Percentiles rank a stretch among this genome's conserved stretches.
Evolutionary conservation across 2,888 invertebrate species (phyloP).

Genomic region (Drosophila phalerata): DNA sequence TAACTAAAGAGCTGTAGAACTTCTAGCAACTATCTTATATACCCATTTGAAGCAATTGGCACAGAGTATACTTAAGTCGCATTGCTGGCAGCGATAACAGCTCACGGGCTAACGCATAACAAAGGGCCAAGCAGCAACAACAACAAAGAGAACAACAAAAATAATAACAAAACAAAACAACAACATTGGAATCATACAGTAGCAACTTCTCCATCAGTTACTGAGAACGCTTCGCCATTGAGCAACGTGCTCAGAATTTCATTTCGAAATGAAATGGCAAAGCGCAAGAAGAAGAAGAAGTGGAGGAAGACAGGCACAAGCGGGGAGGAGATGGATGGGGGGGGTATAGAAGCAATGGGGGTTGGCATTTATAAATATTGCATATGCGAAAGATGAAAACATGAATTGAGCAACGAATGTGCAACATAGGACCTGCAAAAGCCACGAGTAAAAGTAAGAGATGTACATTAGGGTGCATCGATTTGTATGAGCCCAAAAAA

Average conservation of each 20-base stretch:
- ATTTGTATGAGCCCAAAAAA: too few relatives aligned
- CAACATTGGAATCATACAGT: constrained; percentile 33
- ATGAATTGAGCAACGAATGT: constrained; percentile 30
- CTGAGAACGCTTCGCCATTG: constrained; percentile 49
- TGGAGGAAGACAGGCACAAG: constrained; percentile 4
- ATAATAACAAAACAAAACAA: constrained; percentile 7
- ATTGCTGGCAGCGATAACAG: constrained; percentile 14
- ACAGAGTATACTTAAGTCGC: constrained; percentile 18
- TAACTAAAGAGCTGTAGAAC: too few relatives aligned
- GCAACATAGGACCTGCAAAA: constrained; percentile 28
- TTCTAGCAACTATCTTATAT: not conserved
- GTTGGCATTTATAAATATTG: constrained; percentile 67
- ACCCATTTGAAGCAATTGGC: not conserved
- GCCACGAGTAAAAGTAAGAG: not conserved
- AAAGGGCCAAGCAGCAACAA: constrained; percentile 29
- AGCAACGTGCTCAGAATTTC: constrained; percentile 75
- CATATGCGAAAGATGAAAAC: constrained; percentile 48
- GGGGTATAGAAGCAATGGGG: not conserved
- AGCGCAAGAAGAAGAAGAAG: constrained; percentile 14
- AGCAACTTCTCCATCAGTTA: constrained; percentile 31
- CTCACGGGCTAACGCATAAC: constrained; percentile 35
- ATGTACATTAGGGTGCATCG: not conserved
- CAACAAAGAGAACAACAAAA: constrained; percentile 26
- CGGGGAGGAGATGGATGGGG: not conserved
- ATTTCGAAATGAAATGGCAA: constrained; percentile 69